A percentile compares a stretch with the other conserved stretches of the same genome.
These are phyloP conservation scores for Apteryx owenii DNA, from an alignment of 2,113 vertebrate genomes.

Conservation along the genomic window DNA sequence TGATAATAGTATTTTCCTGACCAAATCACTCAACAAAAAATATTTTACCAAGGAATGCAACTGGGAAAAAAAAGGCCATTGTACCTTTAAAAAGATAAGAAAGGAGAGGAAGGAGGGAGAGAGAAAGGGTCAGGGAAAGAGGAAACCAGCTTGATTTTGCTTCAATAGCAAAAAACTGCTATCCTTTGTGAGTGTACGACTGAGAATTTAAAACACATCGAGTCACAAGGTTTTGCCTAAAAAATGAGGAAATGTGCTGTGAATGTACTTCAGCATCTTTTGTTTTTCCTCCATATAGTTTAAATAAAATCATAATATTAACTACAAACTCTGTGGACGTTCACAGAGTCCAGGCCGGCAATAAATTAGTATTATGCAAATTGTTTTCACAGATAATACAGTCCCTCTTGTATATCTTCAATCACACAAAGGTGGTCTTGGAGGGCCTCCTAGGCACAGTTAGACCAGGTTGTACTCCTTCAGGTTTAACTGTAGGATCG, in stretches of 20 bases:
- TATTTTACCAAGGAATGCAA: constrained; percentile 65
- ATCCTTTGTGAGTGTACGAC: constrained; percentile 72
- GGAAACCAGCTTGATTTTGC: constrained; percentile 68
- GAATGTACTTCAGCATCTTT: constrained; percentile 82
- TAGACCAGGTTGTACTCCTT: constrained; percentile 96
- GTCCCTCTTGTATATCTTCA: constrained; percentile 79
- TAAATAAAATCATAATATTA: constrained; percentile 92
- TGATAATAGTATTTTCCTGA: constrained; percentile 63
- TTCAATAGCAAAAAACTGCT: constrained; percentile 68
- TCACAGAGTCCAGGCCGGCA: constrained; percentile 86
- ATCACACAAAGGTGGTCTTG: constrained; percentile 44
- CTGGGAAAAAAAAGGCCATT: constrained; percentile 57
- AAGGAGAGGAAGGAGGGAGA: neutral
- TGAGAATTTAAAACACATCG: constrained; percentile 79
- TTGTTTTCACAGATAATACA: constrained; percentile 85
- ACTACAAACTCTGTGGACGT: constrained; percentile 81
- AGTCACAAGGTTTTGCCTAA: constrained; percentile 82
- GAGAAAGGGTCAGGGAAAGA: constrained; percentile 10
- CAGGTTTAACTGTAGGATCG: constrained; percentile 93
- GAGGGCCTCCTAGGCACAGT: constrained; percentile 67
- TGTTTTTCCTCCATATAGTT: constrained; percentile 80
- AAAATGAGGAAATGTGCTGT: constrained; percentile 83
- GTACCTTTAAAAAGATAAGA: constrained; percentile 59
- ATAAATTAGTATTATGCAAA: constrained; percentile 95
- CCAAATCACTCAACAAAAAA: constrained; percentile 58